Percentiles rank a stretch among this genome's conserved stretches.
phyloP scores from a whole-genome alignment of 1,140 invertebrate species.

The Mya arenaria region DNA sequence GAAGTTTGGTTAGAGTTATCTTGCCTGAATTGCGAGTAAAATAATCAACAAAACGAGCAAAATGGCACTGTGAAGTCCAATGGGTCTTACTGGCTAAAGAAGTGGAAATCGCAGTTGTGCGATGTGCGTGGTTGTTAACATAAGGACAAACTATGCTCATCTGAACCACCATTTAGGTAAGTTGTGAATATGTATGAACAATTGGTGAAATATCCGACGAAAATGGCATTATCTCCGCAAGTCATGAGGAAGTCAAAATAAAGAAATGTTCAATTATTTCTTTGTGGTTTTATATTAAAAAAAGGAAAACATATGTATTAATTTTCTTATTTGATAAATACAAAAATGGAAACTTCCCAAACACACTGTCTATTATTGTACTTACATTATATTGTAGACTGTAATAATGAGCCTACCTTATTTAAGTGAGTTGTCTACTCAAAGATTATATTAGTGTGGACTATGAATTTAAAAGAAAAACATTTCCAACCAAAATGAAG shows the following conservation, averaged over 20 bases:
- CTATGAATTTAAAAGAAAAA: too few relatives aligned
- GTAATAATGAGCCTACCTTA: too few relatives aligned
- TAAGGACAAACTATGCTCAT: not conserved
- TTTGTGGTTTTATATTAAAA: not conserved
- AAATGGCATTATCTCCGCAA: not conserved
- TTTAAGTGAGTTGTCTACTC: not conserved
- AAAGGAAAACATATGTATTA: not conserved
- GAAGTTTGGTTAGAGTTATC: too few relatives aligned
- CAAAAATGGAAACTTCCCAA: not conserved
- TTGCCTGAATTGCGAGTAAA: too few relatives aligned
- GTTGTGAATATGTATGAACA: not conserved
- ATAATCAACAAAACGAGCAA: too few relatives aligned
- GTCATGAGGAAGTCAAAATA: not conserved
- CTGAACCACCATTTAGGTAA: slow-evolving; percentile 38
- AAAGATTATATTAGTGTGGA: too few relatives aligned
- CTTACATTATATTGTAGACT: not conserved
- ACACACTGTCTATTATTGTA: not conserved
- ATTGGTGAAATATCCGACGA: not conserved
- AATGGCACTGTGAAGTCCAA: slow-evolving; percentile 19
- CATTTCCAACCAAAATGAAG: slow-evolving; percentile 24
- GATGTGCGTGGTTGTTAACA: slow-evolving; percentile 27
- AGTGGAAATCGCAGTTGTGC: slow-evolving; percentile 28
- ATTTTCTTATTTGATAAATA: not conserved
- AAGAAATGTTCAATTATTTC: not conserved
- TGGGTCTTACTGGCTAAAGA: slow-evolving; percentile 9